Evolutionary conservation across 1,140 invertebrate species (phyloP).

Genomic region (Triops cancriformis): DNA sequence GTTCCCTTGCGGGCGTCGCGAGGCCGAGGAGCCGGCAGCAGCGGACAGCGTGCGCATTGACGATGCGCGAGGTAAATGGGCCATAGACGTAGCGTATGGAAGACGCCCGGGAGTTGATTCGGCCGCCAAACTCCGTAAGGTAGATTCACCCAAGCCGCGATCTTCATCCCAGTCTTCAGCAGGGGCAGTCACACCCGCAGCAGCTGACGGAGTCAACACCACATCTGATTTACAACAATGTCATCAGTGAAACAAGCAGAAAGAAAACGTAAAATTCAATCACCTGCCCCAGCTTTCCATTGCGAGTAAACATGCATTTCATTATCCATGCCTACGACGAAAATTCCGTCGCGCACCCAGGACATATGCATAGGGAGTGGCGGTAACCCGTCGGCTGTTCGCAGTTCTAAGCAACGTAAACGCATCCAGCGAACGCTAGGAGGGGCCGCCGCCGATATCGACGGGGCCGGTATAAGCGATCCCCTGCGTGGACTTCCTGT

Average conservation of each 20-base stretch:
- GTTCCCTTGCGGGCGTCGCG: background rate
- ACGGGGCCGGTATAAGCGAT: background rate
- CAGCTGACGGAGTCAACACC: background rate
- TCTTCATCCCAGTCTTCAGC: constrained; percentile 25
- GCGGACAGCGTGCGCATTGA: constrained; percentile 25
- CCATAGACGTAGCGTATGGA: constrained; percentile 27
- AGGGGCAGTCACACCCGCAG: background rate
- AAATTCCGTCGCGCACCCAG: constrained; percentile 94
- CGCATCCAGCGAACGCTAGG: constrained; percentile 70
- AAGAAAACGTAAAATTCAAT: constrained; percentile 26
- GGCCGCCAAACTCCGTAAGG: constrained; percentile 20
- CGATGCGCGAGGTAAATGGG: constrained; percentile 27
- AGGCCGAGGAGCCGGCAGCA: background rate
- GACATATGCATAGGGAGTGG: constrained; percentile 96
- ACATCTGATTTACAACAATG: background rate
- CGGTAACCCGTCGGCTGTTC: constrained; percentile 88
- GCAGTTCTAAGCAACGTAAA: constrained; percentile 77
- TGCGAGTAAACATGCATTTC: constrained; percentile 99
- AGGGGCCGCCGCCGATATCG: background rate
- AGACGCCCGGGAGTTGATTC: constrained; percentile 25
- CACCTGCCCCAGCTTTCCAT: constrained; percentile 63
- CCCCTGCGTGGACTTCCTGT: background rate
- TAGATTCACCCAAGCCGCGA: constrained; percentile 22
- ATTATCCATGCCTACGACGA: constrained; percentile 98
- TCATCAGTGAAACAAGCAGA: background rate